Evolutionary conservation across 92 coral and sea anemone genomes (phyloP).

Genomic region (Phenganax stokvisi): DNA sequence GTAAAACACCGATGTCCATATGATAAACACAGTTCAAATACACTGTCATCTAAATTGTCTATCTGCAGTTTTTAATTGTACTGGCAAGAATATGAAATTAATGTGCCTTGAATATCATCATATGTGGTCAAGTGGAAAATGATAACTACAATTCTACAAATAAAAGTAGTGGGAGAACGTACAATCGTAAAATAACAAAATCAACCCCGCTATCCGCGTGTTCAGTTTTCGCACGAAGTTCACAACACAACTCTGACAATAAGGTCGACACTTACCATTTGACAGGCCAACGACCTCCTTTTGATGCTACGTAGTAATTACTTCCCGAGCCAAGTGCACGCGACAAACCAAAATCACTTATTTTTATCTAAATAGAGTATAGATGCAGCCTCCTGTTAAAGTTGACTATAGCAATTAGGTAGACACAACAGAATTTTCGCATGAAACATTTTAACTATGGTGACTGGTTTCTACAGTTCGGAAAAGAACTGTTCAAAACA

Average conservation of each 20-base stretch:
- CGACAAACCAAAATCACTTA: constrained; percentile 97
- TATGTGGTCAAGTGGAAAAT: neutral
- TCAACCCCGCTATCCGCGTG: no score
- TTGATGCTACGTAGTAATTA: constrained; percentile 94
- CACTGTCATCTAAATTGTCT: no score
- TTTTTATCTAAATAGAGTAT: constrained; percentile 64
- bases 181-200: no score
- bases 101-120: neutral
- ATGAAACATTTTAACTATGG: no score
- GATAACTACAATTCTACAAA: neutral
- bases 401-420: neutral
- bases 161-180: neutral
- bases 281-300: constrained; percentile 99
- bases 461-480: no score
- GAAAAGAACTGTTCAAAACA: no score
- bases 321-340: constrained; percentile 95
- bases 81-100: no score
- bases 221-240: no score
- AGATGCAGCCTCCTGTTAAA: neutral
- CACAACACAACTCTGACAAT: no score
- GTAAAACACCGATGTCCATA: no score
- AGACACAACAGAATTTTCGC: neutral
- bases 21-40: no score
- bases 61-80: no score
- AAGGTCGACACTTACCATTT: constrained; percentile 62